Percentiles rank a stretch among this genome's conserved stretches.
phyloP scores from a whole-genome alignment of 2,797 vertebrate genomes.

The Myotis myotis region DNA sequence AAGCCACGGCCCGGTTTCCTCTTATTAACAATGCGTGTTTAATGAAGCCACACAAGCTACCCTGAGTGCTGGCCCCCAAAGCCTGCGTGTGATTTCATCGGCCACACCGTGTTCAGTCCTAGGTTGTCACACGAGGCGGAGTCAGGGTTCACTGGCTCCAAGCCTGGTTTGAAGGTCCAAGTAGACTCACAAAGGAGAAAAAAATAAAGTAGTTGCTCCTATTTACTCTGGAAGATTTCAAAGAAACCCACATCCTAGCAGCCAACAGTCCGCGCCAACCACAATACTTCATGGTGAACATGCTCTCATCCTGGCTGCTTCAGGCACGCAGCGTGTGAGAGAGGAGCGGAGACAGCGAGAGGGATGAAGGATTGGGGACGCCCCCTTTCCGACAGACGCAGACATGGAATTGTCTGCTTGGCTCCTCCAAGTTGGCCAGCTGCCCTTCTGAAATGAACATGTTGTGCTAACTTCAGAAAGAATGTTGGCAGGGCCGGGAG shows the following conservation, averaged over 20 bases:
- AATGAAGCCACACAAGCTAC: not conserved
- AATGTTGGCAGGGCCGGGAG: conserved; percentile 50
- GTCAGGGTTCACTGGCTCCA: not conserved
- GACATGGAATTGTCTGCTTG: conserved; percentile 4
- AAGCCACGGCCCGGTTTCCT: not conserved
- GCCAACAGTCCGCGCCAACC: not conserved
- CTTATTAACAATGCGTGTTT: not conserved
- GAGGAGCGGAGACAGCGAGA: not conserved
- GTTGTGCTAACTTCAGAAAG: conserved; percentile 56
- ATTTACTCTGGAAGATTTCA: not conserved
- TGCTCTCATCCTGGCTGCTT: not conserved
- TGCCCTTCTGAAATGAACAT: conserved; percentile 11
- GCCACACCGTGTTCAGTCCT: not conserved
- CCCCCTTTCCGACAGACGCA: conserved; percentile 14
- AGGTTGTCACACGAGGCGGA: not conserved
- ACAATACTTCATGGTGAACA: accelerated
- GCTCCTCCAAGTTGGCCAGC: not conserved
- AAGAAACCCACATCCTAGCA: not conserved
- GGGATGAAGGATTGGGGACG: not conserved
- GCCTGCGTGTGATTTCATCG: not conserved
- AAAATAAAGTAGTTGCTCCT: not conserved
- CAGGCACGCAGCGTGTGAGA: not conserved
- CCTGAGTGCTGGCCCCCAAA: not conserved
- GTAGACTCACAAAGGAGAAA: not conserved
- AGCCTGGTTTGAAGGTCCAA: not conserved